Percentiles rank a stretch among this genome's conserved stretches.
Evolutionary conservation across 64 coral and sea anemone species (phyloP).

Genomic region (Pocillopora damicornis): DNA sequence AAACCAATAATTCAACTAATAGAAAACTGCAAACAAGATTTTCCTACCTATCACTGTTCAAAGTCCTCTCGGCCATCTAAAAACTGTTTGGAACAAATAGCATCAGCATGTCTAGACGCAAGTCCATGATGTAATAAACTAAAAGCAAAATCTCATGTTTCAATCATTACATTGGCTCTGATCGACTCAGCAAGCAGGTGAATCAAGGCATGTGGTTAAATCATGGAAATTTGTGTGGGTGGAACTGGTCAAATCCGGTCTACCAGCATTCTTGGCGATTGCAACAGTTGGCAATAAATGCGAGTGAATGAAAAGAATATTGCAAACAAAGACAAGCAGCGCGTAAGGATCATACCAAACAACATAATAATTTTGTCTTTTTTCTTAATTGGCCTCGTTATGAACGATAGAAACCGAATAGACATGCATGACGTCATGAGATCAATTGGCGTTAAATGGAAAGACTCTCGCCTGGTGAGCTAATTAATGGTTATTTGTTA

Average conservation of each 20-base stretch:
- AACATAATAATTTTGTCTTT: too few species aligned
- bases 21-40: too few species aligned
- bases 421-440: constrained; percentile 21
- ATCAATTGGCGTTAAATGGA: not conserved
- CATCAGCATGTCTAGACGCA: too few species aligned
- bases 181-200: not conserved
- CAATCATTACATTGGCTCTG: too few species aligned
- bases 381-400: not conserved
- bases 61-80: too few species aligned
- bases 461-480: not conserved
- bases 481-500: not conserved
- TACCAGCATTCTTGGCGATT: not conserved
- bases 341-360: too few species aligned
- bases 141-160: too few species aligned
- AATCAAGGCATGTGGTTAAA: not conserved
- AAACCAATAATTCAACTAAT: too few species aligned
- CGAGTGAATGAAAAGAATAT: not conserved
- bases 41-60: too few species aligned
- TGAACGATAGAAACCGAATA: not conserved
- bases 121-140: too few species aligned
- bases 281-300: not conserved
- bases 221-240: not conserved
- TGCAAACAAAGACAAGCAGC: too few species aligned
- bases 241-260: not conserved
- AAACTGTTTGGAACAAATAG: too few species aligned